Base-by-base conservation (phyloP, 1,140 invertebrate genomes). In the Drosophila equinoxialis region DNA sequence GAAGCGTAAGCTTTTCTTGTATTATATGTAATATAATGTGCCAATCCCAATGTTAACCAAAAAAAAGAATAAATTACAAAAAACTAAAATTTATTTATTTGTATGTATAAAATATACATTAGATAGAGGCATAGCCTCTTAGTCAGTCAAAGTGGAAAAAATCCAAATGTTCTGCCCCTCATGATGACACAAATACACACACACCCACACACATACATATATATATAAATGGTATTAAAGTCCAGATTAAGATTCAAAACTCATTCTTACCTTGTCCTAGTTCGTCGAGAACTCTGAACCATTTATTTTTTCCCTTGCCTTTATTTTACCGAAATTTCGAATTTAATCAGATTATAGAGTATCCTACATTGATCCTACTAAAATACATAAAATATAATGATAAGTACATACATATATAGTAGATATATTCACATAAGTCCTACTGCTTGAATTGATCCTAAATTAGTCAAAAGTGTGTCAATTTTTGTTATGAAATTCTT, bases 1-100 rank as follows among this genome's bases (percentile, higher is more conserved):
- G 65, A 80, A 72, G 76, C 76, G 14, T 17, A 6, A 59, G 57
- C 57, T 59, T 37, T 11, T 59, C 57, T 11, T 87, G 83, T 87
- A 86, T 87, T 73, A 85, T 87, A 86, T 87, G 79, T 81, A 82
- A 86, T 79, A 87, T 87, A 86, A 87, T 82, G 83, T 86, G 82
- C 82, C 82, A 86, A 86, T 82, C 66, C 75, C 62, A 73, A 81
- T 79, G 80, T 82, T 83, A 68, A 81, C 79, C 30, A 74, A 81
- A 76, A 63, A 65, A 35, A 39, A 48, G 63, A 65, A 37, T 7
- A 51, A 42, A 68, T 35, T 11, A 45, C 48, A 42, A 58, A 11
- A 37, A 37, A 64, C 23, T 54, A 45, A 79, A 66, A 59, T 51
- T 64, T 54, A 73, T 85, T 81, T 77, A 68, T 74, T 77, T 68